A percentile compares a stretch with the other conserved stretches of the same genome.
Evolutionary conservation across 2,888 invertebrate genomes (phyloP).

Genomic region (Sinohyriopsis cumingii): DNA sequence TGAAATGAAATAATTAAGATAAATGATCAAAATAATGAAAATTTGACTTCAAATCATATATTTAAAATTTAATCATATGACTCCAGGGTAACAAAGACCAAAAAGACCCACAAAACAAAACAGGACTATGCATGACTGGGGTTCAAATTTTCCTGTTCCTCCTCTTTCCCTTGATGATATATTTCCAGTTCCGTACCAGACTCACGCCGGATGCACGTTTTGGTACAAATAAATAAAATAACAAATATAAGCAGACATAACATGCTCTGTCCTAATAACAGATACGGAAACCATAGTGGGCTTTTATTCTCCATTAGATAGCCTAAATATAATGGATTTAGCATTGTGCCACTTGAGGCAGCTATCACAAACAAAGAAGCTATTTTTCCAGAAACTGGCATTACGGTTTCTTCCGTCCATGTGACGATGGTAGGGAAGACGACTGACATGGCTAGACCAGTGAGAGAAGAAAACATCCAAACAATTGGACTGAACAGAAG

Average conservation of each 20-base stretch:
- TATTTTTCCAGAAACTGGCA: slow-evolving; percentile 68
- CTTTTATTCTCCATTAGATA: slow-evolving; percentile 23
- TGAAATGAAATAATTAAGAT: too few relatives aligned
- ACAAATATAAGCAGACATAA: slow-evolving; percentile 17
- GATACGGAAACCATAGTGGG: slow-evolving; percentile 38
- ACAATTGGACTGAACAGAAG: slow-evolving; percentile 23
- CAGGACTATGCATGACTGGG: too few relatives aligned
- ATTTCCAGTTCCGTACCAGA: too few relatives aligned
- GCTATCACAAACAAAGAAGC: slow-evolving; percentile 69
- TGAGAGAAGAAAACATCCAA: slow-evolving; percentile 64
- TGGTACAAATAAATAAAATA: slow-evolving; percentile 1
- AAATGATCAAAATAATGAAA: too few relatives aligned
- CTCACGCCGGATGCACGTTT: too few relatives aligned
- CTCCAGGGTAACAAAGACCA: too few relatives aligned
- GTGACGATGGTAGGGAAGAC: slow-evolving; percentile 70
- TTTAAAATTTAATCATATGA: too few relatives aligned
- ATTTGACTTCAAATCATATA: too few relatives aligned
- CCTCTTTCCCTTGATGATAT: too few relatives aligned
- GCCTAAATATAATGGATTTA: slow-evolving; percentile 63
- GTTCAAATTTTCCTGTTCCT: too few relatives aligned
- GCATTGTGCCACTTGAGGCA: slow-evolving; percentile 69
- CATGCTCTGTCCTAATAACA: slow-evolving; percentile 28
- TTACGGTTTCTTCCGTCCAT: slow-evolving; percentile 69
- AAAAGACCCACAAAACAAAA: too few relatives aligned
- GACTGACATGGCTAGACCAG: slow-evolving; percentile 69